These are phyloP conservation scores for Catocala fraxini DNA, from an alignment of 2,888 invertebrate genomes.

Conservation along the genomic window DNA sequence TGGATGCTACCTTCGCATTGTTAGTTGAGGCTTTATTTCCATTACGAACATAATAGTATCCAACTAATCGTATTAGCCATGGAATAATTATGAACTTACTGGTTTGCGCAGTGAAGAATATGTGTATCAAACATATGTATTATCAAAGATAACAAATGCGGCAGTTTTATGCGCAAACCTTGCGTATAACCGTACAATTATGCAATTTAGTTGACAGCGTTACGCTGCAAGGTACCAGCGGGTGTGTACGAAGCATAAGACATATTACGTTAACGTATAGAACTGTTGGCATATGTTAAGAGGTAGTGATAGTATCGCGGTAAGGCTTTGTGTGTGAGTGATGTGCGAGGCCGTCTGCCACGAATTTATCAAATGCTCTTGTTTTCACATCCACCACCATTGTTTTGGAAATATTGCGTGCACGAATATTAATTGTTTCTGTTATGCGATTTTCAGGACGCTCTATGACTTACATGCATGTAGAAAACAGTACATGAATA, in stretches of 20 bases:
- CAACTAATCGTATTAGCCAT: no score
- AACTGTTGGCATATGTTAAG: conserved; percentile 50
- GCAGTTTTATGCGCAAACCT: neutral
- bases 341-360: conserved; percentile 46
- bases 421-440: conserved; percentile 7
- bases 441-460: neutral
- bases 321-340: conserved; percentile 57
- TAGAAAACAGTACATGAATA: neutral
- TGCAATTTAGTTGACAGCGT: neutral
- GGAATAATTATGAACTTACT: no score
- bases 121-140: no score
- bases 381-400: conserved; percentile 11
- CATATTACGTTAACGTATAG: conserved; percentile 56
- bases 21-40: no score
- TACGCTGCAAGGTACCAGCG: neutral
- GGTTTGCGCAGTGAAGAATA: no score
- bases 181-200: no score
- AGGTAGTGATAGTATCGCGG: conserved; percentile 55
- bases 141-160: no score
- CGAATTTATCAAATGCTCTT: conserved; percentile 20
- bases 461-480: neutral
- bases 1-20: no score
- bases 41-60: no score
- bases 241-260: conserved; percentile 26
- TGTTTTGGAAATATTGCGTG: conserved; percentile 9